Base-by-base conservation (phyloP, 2,113 vertebrate species). In the Rafetus swinhoei region DNA sequence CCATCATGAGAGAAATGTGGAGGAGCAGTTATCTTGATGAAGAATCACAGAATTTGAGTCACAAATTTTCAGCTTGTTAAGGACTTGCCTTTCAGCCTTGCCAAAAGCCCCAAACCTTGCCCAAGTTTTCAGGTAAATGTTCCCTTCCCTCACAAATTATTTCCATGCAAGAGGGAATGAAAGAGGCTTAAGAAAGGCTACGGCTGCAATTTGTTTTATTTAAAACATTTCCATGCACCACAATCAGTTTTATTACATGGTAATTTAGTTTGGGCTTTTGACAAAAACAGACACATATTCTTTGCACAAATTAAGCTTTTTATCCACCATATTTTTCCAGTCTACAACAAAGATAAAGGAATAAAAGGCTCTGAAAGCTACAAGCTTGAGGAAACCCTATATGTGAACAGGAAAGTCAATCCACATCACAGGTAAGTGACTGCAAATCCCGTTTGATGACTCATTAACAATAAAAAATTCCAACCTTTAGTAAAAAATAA, bases 401-500 rank as follows among this genome's bases (percentile, higher is more conserved):
- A 35, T 76, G 84, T n/a, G 84, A 52, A 54, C 1, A 93, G 77
- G 79, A 95, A 79, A 59, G 53, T 74, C 74, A 93, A 93, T 7
- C 59, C 29, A 89, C 2, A 65, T 32, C 84, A 62, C 1, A 14
- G 83, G 35, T 25, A 93, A 87, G 62, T 81, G 80, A 82, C 27
- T 81, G 74, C 2, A 1, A 85, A 92, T 72, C n/a, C 53, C 84
- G 22, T 32, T 11, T 25, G 80, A 94, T 39, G 52, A 87, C 59
- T 82, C 50, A 86, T 87, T 82, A 88, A 79, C 81, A 91, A 85
- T 0, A 16, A 93, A 91, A 95, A 95, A 94, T 90, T 93, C 93
- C 90, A 97, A 25, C 35, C 32, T 94, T 94, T 81, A 90, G 72
- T n/a, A 93, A 72, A 94, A 45, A 96, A 81, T 80, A 50, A 96